These are phyloP conservation scores for Molanna angustata DNA, from an alignment of 2,888 invertebrate species.

Conservation along the genomic window DNA sequence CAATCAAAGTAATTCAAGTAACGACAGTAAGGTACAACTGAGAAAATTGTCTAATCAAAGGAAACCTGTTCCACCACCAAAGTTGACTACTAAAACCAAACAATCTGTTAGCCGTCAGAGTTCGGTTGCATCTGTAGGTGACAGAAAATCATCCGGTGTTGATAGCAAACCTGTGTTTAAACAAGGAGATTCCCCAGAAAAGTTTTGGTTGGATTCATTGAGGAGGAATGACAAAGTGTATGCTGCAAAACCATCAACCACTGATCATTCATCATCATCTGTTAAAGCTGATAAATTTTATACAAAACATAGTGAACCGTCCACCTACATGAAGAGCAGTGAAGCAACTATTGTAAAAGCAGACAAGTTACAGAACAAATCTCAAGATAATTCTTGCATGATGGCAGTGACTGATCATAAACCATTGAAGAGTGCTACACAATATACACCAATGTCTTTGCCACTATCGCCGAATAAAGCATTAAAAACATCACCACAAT, in stretches of 20 bases:
- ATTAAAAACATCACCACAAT: slow-evolving; percentile 49
- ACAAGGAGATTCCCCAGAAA: slow-evolving; percentile 41
- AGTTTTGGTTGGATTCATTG: slow-evolving; percentile 56
- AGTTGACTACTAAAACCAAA: slow-evolving; percentile 19
- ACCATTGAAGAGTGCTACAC: slow-evolving; percentile 52
- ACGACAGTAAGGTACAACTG: slow-evolving; percentile 7
- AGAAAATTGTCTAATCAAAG: slow-evolving; percentile 16
- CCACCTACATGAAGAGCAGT: slow-evolving; percentile 30
- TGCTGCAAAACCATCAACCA: slow-evolving; percentile 35
- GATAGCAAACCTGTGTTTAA: slow-evolving; percentile 33
- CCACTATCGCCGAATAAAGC: slow-evolving; percentile 44
- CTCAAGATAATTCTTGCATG: slow-evolving; percentile 33
- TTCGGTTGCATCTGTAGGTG: slow-evolving; percentile 20
- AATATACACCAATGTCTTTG: slow-evolving; percentile 56
- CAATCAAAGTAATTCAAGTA: slow-evolving; percentile 1
- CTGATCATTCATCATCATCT: background rate
- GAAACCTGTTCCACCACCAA: slow-evolving; percentile 29
- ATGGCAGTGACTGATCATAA: slow-evolving; percentile 34
- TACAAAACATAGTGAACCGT: slow-evolving; percentile 31
- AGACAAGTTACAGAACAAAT: slow-evolving; percentile 31
- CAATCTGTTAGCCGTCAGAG: slow-evolving; percentile 21
- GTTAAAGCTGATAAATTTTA: slow-evolving; percentile 30
- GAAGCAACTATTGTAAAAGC: slow-evolving; percentile 32
- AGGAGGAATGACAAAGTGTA: slow-evolving; percentile 52
- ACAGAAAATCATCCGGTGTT: slow-evolving; percentile 22